Evolutionary conservation across 2,113 vertebrate genomes (phyloP).

Genomic region (Monarcha castaneiventris): DNA sequence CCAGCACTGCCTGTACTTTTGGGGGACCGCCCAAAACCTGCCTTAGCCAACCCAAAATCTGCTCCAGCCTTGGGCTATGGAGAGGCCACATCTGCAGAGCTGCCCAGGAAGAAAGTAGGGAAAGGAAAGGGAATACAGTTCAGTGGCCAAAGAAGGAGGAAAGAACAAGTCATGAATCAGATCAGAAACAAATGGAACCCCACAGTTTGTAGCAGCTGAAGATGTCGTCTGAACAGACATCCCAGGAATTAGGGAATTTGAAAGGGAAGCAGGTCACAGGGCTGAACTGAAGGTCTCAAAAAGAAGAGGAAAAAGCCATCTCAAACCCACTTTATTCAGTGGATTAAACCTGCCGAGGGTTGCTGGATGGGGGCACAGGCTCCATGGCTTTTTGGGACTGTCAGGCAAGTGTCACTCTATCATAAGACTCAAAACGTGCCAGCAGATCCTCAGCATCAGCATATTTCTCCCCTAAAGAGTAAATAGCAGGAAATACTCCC

Average conservation of each 20-base stretch:
- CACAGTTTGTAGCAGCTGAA: neutral
- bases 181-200: neutral
- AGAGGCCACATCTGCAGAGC: neutral
- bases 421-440: neutral
- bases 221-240: neutral
- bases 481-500: neutral
- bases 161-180: neutral
- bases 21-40: neutral
- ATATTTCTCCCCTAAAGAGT: neutral
- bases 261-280: neutral
- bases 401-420: fast-evolving
- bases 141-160: neutral
- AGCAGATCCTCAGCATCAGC: neutral
- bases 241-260: neutral
- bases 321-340: neutral
- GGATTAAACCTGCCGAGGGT: neutral
- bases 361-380: neutral
- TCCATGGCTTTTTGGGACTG: neutral
- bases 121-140: neutral
- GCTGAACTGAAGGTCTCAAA: neutral
- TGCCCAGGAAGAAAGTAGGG: neutral
- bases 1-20: neutral
- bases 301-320: neutral
- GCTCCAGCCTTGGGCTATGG: neutral
- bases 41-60: neutral